Conservation (phyloP, 2,888 invertebrate species). For the Pardosa pseudoannulata region DNA sequence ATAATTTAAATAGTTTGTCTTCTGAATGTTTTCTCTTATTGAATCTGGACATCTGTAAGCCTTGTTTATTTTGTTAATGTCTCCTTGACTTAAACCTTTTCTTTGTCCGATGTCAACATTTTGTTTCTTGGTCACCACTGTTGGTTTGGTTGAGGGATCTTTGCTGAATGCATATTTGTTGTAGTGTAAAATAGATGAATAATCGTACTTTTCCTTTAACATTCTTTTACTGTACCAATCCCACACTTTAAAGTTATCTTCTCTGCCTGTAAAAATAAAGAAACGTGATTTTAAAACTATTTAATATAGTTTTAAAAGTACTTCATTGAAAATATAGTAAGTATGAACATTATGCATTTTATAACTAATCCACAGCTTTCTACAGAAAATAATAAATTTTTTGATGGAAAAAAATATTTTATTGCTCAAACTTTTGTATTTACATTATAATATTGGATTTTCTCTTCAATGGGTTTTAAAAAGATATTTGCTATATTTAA, state of each 20-base stretch:
- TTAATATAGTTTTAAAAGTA: no score
- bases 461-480: no score
- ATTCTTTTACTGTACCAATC: slow-evolving; percentile 78
- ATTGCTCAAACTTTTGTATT: no score
- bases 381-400: no score
- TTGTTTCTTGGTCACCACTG: slow-evolving; percentile 40
- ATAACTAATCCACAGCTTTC: no score
- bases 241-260: slow-evolving; percentile 80
- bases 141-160: slow-evolving; percentile 57
- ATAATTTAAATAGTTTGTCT: no score
- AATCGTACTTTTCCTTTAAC: slow-evolving; percentile 82
- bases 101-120: slow-evolving; percentile 58
- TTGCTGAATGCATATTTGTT: slow-evolving; percentile 67
- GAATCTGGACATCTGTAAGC: slow-evolving; percentile 71
- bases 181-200: slow-evolving; percentile 70
- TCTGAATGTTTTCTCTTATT: no score
- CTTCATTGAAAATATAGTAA: no score
- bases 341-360: no score
- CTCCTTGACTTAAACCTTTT: slow-evolving; percentile 44
- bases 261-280: slow-evolving; percentile 77
- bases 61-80: slow-evolving; percentile 72
- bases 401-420: neutral
- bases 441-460: no score
- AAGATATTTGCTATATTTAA: no score
- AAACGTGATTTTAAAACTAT: neutral